Conservation (phyloP, 2,797 vertebrate genomes). For the Pipistrellus pipistrellus region DNA sequence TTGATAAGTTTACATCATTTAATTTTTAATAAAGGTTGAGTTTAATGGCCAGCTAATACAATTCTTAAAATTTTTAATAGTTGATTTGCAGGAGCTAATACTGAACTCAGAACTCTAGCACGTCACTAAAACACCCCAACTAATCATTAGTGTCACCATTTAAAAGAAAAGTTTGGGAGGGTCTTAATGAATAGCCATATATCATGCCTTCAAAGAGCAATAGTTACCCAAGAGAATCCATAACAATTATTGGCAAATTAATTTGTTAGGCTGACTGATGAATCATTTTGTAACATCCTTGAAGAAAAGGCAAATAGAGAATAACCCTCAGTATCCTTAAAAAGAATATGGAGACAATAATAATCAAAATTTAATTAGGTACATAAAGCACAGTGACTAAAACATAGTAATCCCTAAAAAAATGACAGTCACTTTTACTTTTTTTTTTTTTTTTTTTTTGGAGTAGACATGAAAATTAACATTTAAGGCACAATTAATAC, state of each 20-base stretch:
- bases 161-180: background rate
- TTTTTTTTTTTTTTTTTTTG: background rate
- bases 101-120: background rate
- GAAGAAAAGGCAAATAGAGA: background rate
- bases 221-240: background rate
- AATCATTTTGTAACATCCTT: background rate
- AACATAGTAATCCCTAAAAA: background rate
- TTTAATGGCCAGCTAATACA: conserved; percentile 14
- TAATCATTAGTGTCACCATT: background rate
- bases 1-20: background rate
- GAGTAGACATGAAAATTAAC: conserved; percentile 3
- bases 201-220: background rate
- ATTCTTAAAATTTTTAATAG: conserved; percentile 4
- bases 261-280: background rate
- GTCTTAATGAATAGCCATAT: background rate
- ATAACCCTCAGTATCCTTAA: background rate
- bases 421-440: background rate
- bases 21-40: conserved; percentile 32
- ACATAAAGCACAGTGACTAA: background rate
- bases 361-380: background rate
- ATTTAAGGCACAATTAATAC: background rate
- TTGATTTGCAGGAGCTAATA: background rate
- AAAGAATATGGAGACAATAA: background rate
- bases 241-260: conserved; percentile 24
- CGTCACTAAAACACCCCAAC: background rate